Percentiles rank a stretch among this genome's conserved stretches.
Evolutionary conservation across 2,113 vertebrate genomes (phyloP).

Genomic region (Mellivora capensis): DNA sequence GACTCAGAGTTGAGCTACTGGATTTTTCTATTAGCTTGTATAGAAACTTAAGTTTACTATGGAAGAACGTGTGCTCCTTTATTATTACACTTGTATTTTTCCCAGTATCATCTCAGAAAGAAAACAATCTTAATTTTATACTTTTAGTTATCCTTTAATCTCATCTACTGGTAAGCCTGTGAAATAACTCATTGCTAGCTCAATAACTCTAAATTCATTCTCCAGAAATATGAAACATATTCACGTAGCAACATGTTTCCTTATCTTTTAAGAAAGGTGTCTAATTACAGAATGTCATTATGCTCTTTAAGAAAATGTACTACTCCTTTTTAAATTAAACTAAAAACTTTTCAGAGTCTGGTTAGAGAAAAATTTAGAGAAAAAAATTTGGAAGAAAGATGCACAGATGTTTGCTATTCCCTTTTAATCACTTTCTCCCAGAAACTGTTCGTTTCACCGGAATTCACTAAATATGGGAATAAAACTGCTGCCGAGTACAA

Average conservation of each 20-base stretch:
- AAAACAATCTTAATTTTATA: background rate
- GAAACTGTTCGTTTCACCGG: slow-evolving; percentile 44
- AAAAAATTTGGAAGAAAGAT: background rate
- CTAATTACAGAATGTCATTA: background rate
- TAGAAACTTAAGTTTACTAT: slow-evolving; percentile 9
- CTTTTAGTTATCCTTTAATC: background rate
- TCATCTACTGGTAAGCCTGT: background rate
- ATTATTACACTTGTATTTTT: background rate
- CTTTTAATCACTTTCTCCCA: slow-evolving; percentile 35
- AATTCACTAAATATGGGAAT: slow-evolving; percentile 39
- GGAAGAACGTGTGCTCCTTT: background rate
- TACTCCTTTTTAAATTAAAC: background rate
- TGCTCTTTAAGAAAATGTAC: background rate
- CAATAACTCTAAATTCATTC: background rate
- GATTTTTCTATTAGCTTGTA: background rate
- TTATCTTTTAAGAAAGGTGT: background rate
- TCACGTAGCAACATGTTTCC: background rate
- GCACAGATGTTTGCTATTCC: slow-evolving; percentile 26
- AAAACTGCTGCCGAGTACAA: slow-evolving; percentile 46
- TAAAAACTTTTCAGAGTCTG: background rate
- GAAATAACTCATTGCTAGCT: background rate
- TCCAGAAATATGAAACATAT: background rate
- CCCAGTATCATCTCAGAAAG: background rate
- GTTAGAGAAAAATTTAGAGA: background rate
- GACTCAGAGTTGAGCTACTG: background rate